phyloP scores from a whole-genome alignment of 2,888 invertebrate species.

The Agrotis clavis region DNA sequence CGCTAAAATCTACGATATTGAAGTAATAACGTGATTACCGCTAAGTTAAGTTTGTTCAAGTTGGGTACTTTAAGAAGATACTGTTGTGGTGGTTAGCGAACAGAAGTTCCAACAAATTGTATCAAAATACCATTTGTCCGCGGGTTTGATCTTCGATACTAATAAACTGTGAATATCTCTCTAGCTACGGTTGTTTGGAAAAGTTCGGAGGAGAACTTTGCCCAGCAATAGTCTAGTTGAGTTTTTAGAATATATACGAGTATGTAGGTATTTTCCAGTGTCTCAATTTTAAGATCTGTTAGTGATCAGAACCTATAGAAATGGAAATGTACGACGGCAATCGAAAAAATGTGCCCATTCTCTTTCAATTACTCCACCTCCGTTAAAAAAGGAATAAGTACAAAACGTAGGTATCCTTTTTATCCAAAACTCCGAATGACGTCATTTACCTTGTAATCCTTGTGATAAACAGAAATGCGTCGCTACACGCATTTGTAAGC shows the following conservation, averaged over 20 bases:
- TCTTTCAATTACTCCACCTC: not conserved
- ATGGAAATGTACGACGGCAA: no score
- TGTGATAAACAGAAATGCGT: slow-evolving; percentile 49
- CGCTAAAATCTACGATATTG: slow-evolving; percentile 71
- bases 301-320: no score
- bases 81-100: slow-evolving; percentile 16
- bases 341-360: not conserved
- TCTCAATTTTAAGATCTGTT: no score
- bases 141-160: no score
- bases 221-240: no score
- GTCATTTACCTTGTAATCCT: slow-evolving; percentile 37
- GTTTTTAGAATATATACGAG: no score
- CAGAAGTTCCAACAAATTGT: not conserved
- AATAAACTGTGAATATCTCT: no score
- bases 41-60: slow-evolving; percentile 48
- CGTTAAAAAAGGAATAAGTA: slow-evolving; percentile 7
- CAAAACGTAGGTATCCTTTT: slow-evolving; percentile 3
- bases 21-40: slow-evolving; percentile 66
- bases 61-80: slow-evolving; percentile 35
- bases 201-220: no score
- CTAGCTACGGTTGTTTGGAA: no score
- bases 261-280: no score
- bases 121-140: no score
- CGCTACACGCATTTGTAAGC: slow-evolving; percentile 56
- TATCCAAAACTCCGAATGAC: slow-evolving; percentile 19